Percentiles rank a stretch among this genome's conserved stretches.
Evolutionary conservation across 2,113 vertebrate genomes (phyloP).

Genomic region (Brachyhypopomus gauderio): DNA sequence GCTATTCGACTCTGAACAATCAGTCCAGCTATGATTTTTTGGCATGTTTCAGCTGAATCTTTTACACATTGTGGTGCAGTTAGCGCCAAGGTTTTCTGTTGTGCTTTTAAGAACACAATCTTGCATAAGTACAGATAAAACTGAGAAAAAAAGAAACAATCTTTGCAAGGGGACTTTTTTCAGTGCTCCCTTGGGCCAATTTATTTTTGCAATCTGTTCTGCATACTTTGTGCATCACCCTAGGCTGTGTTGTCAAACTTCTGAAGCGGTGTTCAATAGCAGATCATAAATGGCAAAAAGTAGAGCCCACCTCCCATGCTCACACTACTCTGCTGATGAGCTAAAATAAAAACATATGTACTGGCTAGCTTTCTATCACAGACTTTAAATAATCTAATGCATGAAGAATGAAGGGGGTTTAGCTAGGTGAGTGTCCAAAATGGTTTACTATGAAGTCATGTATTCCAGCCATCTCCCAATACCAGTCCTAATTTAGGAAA

Average conservation of each 20-base stretch:
- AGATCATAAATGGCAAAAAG: neutral
- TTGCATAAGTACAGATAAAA: neutral
- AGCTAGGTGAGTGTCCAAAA: neutral
- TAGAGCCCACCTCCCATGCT: too few species aligned
- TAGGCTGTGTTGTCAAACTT: neutral
- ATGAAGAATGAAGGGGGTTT: neutral
- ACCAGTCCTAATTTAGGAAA: neutral
- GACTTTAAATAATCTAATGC: neutral
- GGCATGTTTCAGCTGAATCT: slow-evolving; percentile 22
- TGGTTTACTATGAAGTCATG: neutral
- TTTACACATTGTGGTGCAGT: slow-evolving; percentile 7
- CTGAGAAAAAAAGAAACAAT: neutral
- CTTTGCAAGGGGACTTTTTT: neutral
- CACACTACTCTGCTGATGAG: neutral
- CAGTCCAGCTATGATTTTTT: slow-evolving; percentile 8
- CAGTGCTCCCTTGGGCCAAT: neutral
- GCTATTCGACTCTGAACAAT: slow-evolving; percentile 3
- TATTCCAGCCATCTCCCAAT: neutral
- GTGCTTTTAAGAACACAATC: slow-evolving; percentile 31
- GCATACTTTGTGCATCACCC: neutral
- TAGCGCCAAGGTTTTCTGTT: neutral
- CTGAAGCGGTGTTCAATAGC: neutral
- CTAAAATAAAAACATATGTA: neutral
- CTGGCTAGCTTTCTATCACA: neutral
- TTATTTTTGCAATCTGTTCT: neutral